Base-by-base conservation (phyloP, 2,797 vertebrate genomes). In the Gobionotothen gibberifrons region DNA sequence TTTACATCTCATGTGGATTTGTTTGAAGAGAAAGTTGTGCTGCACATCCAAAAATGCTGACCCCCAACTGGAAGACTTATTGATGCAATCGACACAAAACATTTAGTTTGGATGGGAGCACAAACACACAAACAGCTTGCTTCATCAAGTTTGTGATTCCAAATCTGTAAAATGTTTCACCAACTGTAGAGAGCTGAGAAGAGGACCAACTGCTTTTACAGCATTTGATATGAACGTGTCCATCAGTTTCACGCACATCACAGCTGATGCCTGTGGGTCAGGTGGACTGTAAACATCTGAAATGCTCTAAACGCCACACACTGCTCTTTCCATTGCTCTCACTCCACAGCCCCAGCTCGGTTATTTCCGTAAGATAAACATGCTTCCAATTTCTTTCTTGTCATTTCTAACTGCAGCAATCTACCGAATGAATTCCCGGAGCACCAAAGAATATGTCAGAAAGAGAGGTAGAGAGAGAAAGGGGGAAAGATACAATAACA, bases 331-430 rank as follows among this genome's bases (percentile, higher is more conserved):
- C 63, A 44, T 81, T 85, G 56, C 56, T 58, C 74, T 85, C 69
- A 81, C 69, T 80, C 76, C 51, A 61, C 65, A 51, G 58, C 43
- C 74, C 19, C 36, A 10, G 51, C 72, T 64, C 69, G 54, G 73
- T 85, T 80, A 75, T 88, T 87, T 92, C 62, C 56, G 58, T 76
- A 46, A 64, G 70, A 91, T 76, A 87, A 89, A 89, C 76, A 72
- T 76, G 67, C 79, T 78, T 88, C 73, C 82, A 82, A 65, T 90
- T 90, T 89, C 82, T 78, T 78, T 90, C 92, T 90, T 91, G 87
- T 87, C 82, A 70, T 87, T 86, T 92, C 72, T 85, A 90, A 91
- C 89, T 83, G 79, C 82, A 88, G 86, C 84, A 88, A 86, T 92
- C 79, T 82, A 68, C 79, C 39, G 59, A 86, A 71, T 69, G 62